Evolutionary conservation across 1,140 invertebrate genomes (phyloP).

Genomic region (Apolygus lucorum): DNA sequence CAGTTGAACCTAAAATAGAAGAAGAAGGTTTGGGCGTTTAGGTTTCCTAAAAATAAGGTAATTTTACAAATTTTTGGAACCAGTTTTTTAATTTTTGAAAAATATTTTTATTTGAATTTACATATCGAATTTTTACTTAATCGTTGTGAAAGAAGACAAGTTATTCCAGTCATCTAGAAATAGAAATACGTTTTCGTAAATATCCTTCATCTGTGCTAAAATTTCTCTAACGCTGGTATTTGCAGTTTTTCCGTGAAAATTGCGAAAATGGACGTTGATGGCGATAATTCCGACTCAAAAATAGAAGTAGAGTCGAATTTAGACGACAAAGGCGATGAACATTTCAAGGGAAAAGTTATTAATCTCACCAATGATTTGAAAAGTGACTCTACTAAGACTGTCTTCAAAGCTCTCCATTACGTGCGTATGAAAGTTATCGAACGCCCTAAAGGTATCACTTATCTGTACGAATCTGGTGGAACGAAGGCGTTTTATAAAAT

Average conservation of each 20-base stretch:
- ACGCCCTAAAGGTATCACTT: constrained; percentile 25
- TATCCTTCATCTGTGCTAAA: background rate
- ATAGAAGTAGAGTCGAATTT: background rate
- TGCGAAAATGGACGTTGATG: background rate
- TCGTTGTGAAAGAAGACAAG: background rate
- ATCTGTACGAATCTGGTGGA: constrained; percentile 27
- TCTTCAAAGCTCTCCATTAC: constrained; percentile 25
- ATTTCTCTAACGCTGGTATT: background rate
- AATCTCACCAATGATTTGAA: background rate
- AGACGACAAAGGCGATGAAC: background rate
- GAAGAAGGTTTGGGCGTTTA: no score
- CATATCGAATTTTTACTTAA: constrained; percentile 16
- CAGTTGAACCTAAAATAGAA: no score
- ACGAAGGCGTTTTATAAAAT: constrained; percentile 30
- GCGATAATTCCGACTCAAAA: background rate
- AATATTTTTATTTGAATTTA: background rate
- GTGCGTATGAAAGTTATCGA: constrained; percentile 30
- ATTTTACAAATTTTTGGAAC: background rate
- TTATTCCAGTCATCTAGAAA: no score
- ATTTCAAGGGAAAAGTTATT: background rate
- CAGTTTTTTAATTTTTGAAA: background rate
- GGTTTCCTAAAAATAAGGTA: background rate
- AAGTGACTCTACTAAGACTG: constrained; percentile 6
- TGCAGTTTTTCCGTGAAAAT: background rate
- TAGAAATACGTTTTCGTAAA: no score